phyloP scores from a whole-genome alignment of 2,888 invertebrate species.

The Myopa tessellatipennis region DNA sequence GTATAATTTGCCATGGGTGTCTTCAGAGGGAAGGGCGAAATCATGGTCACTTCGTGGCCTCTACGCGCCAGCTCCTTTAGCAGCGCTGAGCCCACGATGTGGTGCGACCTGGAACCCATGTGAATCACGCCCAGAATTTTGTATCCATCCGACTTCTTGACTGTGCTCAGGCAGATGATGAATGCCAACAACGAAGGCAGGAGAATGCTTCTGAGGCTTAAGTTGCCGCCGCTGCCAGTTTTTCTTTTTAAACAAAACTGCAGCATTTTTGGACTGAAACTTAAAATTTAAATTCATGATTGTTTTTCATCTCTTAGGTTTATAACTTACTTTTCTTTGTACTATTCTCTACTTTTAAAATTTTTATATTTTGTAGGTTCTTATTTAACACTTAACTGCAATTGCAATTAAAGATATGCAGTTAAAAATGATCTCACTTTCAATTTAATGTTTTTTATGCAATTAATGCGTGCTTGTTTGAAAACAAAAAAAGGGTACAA shows the following conservation, averaged over 20 bases:
- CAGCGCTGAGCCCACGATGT: constrained; percentile 62
- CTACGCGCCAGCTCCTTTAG: constrained; percentile 62
- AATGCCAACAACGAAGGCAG: background rate
- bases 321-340: too few relatives aligned
- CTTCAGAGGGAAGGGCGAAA: constrained; percentile 60
- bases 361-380: too few relatives aligned
- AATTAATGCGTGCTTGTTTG: too few relatives aligned
- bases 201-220: background rate
- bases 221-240: background rate
- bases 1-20: constrained; percentile 59
- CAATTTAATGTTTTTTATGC: too few relatives aligned
- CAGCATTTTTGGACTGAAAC: background rate
- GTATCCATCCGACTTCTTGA: constrained; percentile 49
- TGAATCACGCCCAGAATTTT: constrained; percentile 56
- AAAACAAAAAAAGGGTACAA: too few relatives aligned
- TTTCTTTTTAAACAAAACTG: background rate
- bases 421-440: too few relatives aligned
- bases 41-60: constrained; percentile 66
- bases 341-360: too few relatives aligned
- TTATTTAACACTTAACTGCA: too few relatives aligned
- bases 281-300: background rate
- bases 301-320: too few relatives aligned
- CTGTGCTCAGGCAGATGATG: background rate
- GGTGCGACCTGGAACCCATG: constrained; percentile 57
- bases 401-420: too few relatives aligned